phyloP scores from a whole-genome alignment of 2,797 vertebrate genomes.

The Astyanax mexicanus region DNA sequence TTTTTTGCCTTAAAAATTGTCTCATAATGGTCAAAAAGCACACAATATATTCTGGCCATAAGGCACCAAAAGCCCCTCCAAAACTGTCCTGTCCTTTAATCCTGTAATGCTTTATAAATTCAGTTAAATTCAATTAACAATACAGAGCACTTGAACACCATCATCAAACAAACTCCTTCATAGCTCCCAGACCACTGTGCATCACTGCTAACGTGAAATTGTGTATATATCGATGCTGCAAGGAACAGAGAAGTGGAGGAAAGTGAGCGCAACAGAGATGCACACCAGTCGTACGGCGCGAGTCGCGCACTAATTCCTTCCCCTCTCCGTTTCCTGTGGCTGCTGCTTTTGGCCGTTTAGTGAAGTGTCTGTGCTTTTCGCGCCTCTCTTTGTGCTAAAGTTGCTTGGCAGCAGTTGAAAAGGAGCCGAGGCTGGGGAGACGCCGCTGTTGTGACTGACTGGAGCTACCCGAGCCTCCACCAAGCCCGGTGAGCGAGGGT shows the following conservation, averaged over 20 bases:
- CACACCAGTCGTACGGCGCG: constrained; percentile 39
- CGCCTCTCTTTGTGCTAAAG: constrained; percentile 46
- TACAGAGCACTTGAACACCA: not conserved
- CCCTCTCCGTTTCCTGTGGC: constrained; percentile 10
- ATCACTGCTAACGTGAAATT: constrained; percentile 26
- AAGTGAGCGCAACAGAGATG: constrained; percentile 29
- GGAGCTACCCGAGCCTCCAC: constrained; percentile 28
- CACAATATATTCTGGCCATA: too few relatives aligned
- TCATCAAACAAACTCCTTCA: not conserved
- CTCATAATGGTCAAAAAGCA: too few relatives aligned
- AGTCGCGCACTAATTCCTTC: constrained; percentile 27
- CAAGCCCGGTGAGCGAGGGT: constrained; percentile 25
- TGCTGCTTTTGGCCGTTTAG: constrained; percentile 44
- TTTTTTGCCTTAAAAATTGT: too few relatives aligned
- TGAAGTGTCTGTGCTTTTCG: constrained; percentile 46
- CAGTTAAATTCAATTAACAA: too few relatives aligned
- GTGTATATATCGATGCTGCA: constrained; percentile 2
- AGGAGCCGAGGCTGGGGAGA: constrained; percentile 31
- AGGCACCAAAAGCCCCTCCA: too few relatives aligned
- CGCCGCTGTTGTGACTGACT: constrained; percentile 42
- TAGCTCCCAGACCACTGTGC: not conserved
- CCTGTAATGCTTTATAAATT: too few relatives aligned
- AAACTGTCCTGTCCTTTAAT: too few relatives aligned
- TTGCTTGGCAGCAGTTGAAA: constrained; percentile 53
- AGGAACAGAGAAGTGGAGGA: constrained; percentile 33